phyloP scores from a whole-genome alignment of 2,113 vertebrate species.

The Etia nguti region DNA sequence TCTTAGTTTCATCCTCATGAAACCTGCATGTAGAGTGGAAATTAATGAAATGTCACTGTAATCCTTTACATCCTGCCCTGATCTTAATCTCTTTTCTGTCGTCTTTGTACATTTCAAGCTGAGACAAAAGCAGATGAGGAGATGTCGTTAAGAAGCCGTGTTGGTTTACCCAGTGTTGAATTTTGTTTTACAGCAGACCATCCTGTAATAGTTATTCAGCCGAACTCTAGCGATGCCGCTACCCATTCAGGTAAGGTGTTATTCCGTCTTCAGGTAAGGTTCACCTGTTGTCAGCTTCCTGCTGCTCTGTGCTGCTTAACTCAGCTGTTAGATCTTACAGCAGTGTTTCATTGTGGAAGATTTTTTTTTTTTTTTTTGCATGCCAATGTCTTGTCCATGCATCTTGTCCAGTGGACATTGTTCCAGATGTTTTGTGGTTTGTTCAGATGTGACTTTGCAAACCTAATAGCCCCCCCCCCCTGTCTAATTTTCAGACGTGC shows the following conservation, averaged over 20 bases:
- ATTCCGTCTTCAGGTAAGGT: not conserved
- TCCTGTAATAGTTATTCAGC: conserved; percentile 53
- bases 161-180: conserved; percentile 9
- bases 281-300: not conserved
- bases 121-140: not conserved
- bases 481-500: not conserved
- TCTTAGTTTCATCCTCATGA: not conserved
- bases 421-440: not conserved
- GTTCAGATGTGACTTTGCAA: not conserved
- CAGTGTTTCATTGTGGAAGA: not conserved
- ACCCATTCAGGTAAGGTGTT: conserved; percentile 11
- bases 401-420: not conserved
- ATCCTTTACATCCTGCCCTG: not conserved
- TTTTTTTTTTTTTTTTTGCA: too few species aligned
- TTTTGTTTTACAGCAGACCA: conserved; percentile 45
- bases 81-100: not conserved
- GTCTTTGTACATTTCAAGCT: not conserved
- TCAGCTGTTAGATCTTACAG: not conserved
- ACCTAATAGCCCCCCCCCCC: not conserved
- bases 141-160: not conserved
- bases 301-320: not conserved
- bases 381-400: not conserved
- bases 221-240: not conserved
- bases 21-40: rapidly evolving
- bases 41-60: not conserved